Percentiles rank a stretch among this genome's conserved stretches.
These are phyloP conservation scores for Hydrozoanthus gracilis DNA, from an alignment of 92 coral and sea anemone species.

Conservation along the genomic window DNA sequence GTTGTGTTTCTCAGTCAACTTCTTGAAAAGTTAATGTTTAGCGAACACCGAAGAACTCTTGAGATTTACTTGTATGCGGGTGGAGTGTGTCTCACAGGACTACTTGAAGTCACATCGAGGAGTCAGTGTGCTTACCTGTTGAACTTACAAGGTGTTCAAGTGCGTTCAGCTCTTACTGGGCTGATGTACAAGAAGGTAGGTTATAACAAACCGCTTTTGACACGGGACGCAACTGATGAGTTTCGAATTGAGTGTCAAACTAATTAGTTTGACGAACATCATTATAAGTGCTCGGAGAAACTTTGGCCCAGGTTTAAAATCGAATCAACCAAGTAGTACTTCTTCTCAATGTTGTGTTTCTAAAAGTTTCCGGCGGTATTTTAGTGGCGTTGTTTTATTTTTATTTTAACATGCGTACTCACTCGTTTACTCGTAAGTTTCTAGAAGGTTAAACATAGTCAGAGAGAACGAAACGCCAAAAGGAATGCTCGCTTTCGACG, in stretches of 20 bases:
- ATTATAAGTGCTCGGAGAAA: too few species aligned
- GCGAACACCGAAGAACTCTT: not conserved
- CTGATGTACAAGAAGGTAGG: conserved; percentile 32
- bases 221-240: not conserved
- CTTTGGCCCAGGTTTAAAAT: too few species aligned
- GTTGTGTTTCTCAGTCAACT: conserved; percentile 26
- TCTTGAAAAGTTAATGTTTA: conserved; percentile 26
- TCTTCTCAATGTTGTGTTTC: too few species aligned
- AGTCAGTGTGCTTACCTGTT: conserved; percentile 7
- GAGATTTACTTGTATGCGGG: conserved; percentile 8
- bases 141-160: conserved; percentile 5
- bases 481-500: too few species aligned
- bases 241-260: not conserved
- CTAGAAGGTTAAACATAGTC: too few species aligned
- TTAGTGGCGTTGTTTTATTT: too few species aligned
- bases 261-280: too few species aligned
- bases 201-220: not conserved
- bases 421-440: too few species aligned
- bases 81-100: conserved; percentile 8
- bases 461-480: too few species aligned
- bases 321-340: too few species aligned
- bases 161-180: conserved; percentile 28
- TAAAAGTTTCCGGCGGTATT: too few species aligned
- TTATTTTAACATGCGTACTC: too few species aligned
- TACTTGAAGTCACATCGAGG: not conserved